These are phyloP conservation scores for Enteromius unitaeniatus DNA, from an alignment of 2,797 vertebrate genomes.

Conservation along the genomic window DNA sequence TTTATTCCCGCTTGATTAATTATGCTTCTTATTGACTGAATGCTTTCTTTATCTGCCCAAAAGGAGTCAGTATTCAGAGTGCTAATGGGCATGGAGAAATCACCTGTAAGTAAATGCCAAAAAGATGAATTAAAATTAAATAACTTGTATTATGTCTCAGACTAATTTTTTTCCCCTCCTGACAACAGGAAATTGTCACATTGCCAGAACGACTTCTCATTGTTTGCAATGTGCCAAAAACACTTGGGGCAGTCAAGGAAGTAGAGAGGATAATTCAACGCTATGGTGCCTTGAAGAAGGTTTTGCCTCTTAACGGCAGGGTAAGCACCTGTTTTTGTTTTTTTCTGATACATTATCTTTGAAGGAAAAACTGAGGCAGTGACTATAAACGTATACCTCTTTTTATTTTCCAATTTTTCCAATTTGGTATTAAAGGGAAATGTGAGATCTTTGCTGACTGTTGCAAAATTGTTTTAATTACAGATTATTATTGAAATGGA, in stretches of 20 bases:
- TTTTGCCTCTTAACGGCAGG: constrained; percentile 78
- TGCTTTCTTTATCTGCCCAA: constrained; percentile 23
- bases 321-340: constrained; percentile 61
- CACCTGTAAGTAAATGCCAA: constrained; percentile 71
- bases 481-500: constrained; percentile 78
- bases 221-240: constrained; percentile 77
- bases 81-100: constrained; percentile 77
- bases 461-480: neutral
- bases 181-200: constrained; percentile 45
- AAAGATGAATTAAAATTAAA: neutral
- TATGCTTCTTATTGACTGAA: neutral
- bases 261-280: constrained; percentile 78
- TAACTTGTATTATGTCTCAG: neutral
- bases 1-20: neutral
- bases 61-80: constrained; percentile 82
- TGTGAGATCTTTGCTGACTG: neutral
- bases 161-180: neutral
- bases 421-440: neutral
- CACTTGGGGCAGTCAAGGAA: constrained; percentile 72
- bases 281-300: constrained; percentile 79
- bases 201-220: constrained; percentile 73
- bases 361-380: neutral
- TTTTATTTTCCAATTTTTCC: neutral
- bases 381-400: neutral
- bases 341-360: neutral